Conservation (phyloP, 2,888 invertebrate genomes). For the Caenorhabditis sp. region DNA sequence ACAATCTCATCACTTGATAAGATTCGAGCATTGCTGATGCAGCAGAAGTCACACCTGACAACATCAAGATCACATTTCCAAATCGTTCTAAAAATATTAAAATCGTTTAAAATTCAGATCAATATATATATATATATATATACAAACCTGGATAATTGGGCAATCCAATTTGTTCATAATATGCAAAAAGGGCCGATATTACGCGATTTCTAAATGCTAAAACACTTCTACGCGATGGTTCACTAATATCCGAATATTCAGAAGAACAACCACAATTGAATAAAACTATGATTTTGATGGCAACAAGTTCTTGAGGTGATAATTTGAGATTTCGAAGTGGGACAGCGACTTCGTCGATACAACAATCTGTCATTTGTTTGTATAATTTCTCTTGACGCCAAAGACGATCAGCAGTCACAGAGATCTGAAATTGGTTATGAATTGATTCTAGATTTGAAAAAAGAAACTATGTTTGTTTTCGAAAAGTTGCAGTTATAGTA, state of each 20-base stretch:
- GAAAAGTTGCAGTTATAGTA: too few species aligned
- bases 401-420: slow-evolving; percentile 62
- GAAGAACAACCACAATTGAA: slow-evolving; percentile 58
- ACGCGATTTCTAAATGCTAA: slow-evolving; percentile 55
- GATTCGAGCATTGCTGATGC: slow-evolving; percentile 62
- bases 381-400: slow-evolving; percentile 70
- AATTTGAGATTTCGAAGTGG: slow-evolving; percentile 60
- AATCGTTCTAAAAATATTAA: slow-evolving; percentile 49
- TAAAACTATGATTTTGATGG: slow-evolving; percentile 64
- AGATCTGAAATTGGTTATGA: slow-evolving; percentile 37
- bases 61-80: slow-evolving; percentile 61
- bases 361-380: slow-evolving; percentile 64
- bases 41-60: slow-evolving; percentile 62
- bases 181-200: slow-evolving; percentile 59
- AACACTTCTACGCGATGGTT: slow-evolving; percentile 46
- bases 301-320: slow-evolving; percentile 63
- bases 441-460: too few species aligned
- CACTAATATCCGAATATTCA: slow-evolving; percentile 55
- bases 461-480: too few species aligned
- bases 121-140: neutral
- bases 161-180: slow-evolving; percentile 52
- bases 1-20: slow-evolving; percentile 67
- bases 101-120: neutral
- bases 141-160: slow-evolving; percentile 29
- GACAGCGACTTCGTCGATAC: slow-evolving; percentile 68